Conservation (phyloP, 2,797 vertebrate species). For the Hypotaenidia okinawae region DNA sequence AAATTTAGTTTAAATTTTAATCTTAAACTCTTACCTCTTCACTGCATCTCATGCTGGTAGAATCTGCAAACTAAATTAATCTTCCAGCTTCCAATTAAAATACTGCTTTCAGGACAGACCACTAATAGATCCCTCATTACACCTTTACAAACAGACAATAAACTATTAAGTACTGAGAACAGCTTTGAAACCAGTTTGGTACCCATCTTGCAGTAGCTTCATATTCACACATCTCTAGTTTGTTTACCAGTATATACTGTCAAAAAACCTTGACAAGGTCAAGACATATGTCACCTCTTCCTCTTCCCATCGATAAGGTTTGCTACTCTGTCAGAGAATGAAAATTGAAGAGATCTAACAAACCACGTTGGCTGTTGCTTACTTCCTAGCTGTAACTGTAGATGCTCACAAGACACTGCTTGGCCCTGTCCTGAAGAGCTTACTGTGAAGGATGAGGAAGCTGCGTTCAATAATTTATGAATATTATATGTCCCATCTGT, state of each 20-base stretch:
- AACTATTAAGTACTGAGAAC: not conserved
- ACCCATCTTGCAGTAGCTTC: not conserved
- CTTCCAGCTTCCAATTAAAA: not conserved
- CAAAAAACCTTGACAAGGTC: not conserved
- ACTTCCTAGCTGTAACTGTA: not conserved
- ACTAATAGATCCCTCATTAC: not conserved
- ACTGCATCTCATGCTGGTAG: not conserved
- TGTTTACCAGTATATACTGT: not conserved
- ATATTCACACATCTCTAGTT: not conserved
- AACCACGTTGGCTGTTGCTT: not conserved
- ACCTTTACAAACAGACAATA: not conserved
- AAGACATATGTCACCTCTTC: not conserved
- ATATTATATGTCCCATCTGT: conserved; percentile 12
- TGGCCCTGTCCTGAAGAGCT: not conserved
- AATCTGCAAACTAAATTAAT: not conserved
- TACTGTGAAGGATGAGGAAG: conserved; percentile 14
- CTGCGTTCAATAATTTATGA: conserved; percentile 48
- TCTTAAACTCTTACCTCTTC: not conserved
- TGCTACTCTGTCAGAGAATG: not conserved
- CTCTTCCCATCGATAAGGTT: not conserved
- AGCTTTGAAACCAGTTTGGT: not conserved
- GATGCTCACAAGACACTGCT: not conserved
- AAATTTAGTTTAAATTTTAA: not conserved
- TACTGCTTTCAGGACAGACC: not conserved
- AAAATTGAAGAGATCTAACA: not conserved